Evolutionary conservation across 64 coral and sea anemone genomes (phyloP), one percentile per base, ranked within the genome.

Genomic region (Cladopsammia gracilis): DNA sequence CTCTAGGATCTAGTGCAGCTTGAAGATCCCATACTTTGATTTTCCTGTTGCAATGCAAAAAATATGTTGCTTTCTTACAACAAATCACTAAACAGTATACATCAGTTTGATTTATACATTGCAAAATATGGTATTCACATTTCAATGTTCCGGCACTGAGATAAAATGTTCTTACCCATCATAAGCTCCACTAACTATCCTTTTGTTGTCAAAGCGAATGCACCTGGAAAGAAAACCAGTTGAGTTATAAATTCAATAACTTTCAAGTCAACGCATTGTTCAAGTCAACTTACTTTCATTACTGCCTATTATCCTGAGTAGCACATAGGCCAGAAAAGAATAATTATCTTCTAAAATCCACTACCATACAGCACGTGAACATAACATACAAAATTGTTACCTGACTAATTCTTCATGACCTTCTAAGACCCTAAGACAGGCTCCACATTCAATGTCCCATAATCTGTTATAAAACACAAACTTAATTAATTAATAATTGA

Each of bases 401-500:
- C 97, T 99, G 65, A 99, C 98, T 61, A 99, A 86, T 58, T 99
- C 98, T 60, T 99, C 98, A 45, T 99, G 98, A 25, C 98, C 98
- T 59, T 99, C 98, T 7, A 99, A 64, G 9, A 94, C 89, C 93
- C 98, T 93, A 46, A 99, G 80, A 90, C 98, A 99, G 9, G 94
- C 98, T 76, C 98, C 98, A 94, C 91, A 99, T 94, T 99, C 98
- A 76, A 99, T 99, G 87, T 99, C 98, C 98, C 98, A 99, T 72
- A 99, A 73, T 92, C 98, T 99, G 61, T 83, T 75, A 60, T 75
- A 50, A 83, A 74, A 46, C 19, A 56, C 53, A 56, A 7, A 34
- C 34, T 34, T 34, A 2, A 34, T 34, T 11, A 54, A 54, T 54
- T 34, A 34, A 1, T 34, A 34, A 34, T 34, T 34, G 34, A 34